Conservation (phyloP, 2,888 invertebrate species). For the Didymodactylos carnosus region DNA sequence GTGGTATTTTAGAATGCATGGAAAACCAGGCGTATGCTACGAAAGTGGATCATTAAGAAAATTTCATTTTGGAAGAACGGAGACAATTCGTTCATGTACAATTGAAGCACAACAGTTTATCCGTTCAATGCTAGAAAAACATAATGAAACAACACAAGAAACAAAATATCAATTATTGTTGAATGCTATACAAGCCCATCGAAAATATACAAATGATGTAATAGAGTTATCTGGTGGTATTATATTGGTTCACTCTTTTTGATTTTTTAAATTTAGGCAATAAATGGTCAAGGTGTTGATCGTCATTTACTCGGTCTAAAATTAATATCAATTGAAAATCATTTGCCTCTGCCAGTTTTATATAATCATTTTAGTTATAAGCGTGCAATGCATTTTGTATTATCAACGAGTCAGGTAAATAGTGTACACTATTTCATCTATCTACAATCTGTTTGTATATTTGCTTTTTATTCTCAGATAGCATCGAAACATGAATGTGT, state of each 20-base stretch:
- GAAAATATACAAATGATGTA: slow-evolving; percentile 3
- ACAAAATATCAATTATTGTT: neutral
- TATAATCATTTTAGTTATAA: slow-evolving; percentile 1
- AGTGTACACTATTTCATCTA: too few relatives aligned
- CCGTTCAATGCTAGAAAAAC: neutral
- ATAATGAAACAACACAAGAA: neutral
- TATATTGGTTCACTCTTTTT: neutral
- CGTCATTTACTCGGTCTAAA: slow-evolving; percentile 7
- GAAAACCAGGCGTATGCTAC: slow-evolving; percentile 5
- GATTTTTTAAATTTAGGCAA: neutral
- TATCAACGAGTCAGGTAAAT: slow-evolving; percentile 12
- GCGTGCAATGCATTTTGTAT: neutral
- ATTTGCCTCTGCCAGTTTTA: neutral
- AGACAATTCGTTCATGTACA: slow-evolving; percentile 4
- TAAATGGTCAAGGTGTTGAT: slow-evolving; percentile 8
- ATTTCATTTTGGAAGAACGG: slow-evolving; percentile 7
- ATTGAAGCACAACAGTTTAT: neutral
- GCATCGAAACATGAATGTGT: slow-evolving; percentile 1
- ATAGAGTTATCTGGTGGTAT: neutral
- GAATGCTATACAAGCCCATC: slow-evolving; percentile 4
- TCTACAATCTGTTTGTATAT: too few relatives aligned
- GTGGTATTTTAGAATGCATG: slow-evolving; percentile 7
- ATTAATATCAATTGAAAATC: slow-evolving; percentile 2
- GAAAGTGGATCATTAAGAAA: slow-evolving; percentile 13
- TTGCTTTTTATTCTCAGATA: too few relatives aligned